phyloP scores from a whole-genome alignment of 2,797 vertebrate species.

The Gobio occitaniae region DNA sequence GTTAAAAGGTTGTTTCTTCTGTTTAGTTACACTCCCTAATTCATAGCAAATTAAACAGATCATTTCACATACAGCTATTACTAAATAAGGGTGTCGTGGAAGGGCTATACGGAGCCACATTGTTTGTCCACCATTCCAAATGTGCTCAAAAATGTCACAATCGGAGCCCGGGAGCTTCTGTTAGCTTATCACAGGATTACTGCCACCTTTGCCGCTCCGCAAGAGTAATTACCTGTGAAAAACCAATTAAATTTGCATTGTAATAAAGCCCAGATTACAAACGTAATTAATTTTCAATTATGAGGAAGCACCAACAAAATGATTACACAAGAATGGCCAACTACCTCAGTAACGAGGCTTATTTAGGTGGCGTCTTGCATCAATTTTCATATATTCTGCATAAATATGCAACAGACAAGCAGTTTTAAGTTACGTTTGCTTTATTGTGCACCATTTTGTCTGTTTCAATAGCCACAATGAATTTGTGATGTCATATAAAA shows the following conservation, averaged over 20 bases:
- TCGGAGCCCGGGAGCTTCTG: constrained; percentile 38
- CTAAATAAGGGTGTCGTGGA: background rate
- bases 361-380: constrained; percentile 35
- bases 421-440: constrained; percentile 27
- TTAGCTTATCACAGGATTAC: constrained; percentile 52
- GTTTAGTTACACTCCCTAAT: background rate
- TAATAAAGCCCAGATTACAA: constrained; percentile 59
- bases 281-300: constrained; percentile 62
- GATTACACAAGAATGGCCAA: constrained; percentile 32
- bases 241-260: constrained; percentile 63
- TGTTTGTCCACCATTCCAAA: constrained; percentile 14
- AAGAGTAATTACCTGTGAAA: constrained; percentile 64
- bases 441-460: constrained; percentile 41
- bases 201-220: constrained; percentile 53
- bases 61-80: background rate
- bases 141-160: constrained; percentile 29
- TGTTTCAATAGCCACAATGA: background rate
- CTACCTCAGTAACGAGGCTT: constrained; percentile 41
- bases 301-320: constrained; percentile 56
- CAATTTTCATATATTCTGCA: background rate
- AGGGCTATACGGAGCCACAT: background rate
- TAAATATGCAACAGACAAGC: constrained; percentile 7
- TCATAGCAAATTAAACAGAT: constrained; percentile 3
- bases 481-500: constrained; percentile 5
- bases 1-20: background rate